A percentile compares a stretch with the other conserved stretches of the same genome.
Conservation (phyloP, 2,113 vertebrate species). For the Hystrix brachyura region DNA sequence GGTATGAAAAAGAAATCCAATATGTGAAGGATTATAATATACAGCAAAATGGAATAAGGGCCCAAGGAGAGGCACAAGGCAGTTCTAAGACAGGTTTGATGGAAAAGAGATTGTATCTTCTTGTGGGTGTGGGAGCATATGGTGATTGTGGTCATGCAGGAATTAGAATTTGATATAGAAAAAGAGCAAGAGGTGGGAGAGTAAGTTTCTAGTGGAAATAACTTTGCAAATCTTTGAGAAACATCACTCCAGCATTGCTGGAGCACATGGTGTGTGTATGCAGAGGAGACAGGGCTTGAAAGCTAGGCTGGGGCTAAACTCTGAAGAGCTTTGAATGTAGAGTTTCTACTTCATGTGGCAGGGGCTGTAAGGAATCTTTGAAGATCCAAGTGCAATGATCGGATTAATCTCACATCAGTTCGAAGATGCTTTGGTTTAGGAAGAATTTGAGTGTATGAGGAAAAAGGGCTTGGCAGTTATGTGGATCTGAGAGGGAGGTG, state of each 20-base stretch:
- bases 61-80: background rate
- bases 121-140: background rate
- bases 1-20: background rate
- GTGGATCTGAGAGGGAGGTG: background rate
- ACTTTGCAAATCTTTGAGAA: background rate
- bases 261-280: background rate
- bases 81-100: background rate
- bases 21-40: background rate
- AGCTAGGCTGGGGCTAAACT: background rate
- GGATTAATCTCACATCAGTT: background rate
- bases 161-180: constrained; percentile 13
- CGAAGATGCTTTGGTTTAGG: background rate
- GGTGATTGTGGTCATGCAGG: background rate
- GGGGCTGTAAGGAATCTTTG: background rate
- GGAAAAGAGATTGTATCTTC: constrained; percentile 14
- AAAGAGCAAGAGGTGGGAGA: background rate
- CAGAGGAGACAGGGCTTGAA: background rate
- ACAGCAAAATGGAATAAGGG: background rate
- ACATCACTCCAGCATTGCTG: background rate
- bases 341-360: background rate
- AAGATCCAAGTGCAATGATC: background rate
- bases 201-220: background rate
- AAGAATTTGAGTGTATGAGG: background rate
- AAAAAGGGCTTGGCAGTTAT: background rate
- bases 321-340: background rate